Evolutionary conservation across 2,113 vertebrate species (phyloP).

Genomic region (Periophthalmus modestus): DNA sequence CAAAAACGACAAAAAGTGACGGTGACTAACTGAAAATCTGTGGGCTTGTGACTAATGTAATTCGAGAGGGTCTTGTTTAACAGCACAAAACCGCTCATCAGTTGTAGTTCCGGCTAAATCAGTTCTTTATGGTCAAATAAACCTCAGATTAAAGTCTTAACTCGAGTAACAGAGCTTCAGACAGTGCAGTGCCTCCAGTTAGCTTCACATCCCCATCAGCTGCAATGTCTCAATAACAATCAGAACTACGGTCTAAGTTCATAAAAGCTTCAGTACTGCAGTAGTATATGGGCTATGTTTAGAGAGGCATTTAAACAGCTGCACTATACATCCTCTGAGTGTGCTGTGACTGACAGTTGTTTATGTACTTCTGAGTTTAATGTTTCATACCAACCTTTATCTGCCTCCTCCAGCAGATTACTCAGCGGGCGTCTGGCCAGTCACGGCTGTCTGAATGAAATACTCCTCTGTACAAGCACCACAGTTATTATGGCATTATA

Average conservation of each 20-base stretch:
- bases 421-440: neutral
- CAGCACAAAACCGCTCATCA: no score
- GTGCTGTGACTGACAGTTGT: neutral
- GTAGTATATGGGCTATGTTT: neutral
- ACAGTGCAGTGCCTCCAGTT: no score
- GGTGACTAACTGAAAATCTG: no score
- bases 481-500: conserved; percentile 4
- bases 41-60: no score
- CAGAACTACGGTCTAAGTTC: neutral
- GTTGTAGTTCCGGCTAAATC: no score
- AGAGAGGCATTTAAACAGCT: neutral
- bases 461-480: neutral
- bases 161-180: no score
- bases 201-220: no score
- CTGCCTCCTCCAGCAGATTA: neutral
- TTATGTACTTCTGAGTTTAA: neutral
- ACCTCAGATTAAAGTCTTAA: no score
- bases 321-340: neutral
- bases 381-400: neutral
- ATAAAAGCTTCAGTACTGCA: neutral
- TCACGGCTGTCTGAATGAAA: neutral
- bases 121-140: no score
- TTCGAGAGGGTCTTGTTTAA: no score
- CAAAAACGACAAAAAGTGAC: no score
- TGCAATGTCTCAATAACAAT: neutral